Evolutionary conservation across 2,888 invertebrate species (phyloP), one percentile per base, ranked within the genome.

Genomic region (Noctua pronuba): DNA sequence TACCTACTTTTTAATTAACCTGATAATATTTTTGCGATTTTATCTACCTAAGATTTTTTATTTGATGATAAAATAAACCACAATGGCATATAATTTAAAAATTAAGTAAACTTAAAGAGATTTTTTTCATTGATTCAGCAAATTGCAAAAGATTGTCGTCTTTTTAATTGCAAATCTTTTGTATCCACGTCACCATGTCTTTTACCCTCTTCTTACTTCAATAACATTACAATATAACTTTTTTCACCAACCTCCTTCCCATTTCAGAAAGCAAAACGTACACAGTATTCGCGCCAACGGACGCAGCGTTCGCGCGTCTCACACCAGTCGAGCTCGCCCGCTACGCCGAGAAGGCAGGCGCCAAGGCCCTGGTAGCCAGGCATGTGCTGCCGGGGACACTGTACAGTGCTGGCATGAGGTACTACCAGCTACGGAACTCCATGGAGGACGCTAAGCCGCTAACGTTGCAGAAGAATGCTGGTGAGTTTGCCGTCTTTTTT

Each of bases 341-440:
- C 83, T 97, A 97, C 67, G 95, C 97, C n/a, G 97, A 97, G 60
- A 97, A 97, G 91, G 97, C 97, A 21, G 97, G 97, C 0, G 98
- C 98, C 13, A 97, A 97, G 83, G 97, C 98, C 74, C 97, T 99
- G 68, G 98, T 98, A 66, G 97, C 98, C 90, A 97, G 98, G 73
- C 98, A 99, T 93, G 97, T 98, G 76, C 97, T 98, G 78, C 97
- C 98, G 7, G 98, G 98, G 67, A 98, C 98, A 0, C 95, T 98
- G 6, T 99, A 98, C 96, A 98, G 98, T 71, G 98, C 98, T 7
- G 98, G 98, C 73, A 98, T 99, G 98, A 97, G 98, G 88, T 98
- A 98, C 95, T 99, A 98, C 94, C 98, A 98, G 95, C 98, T 98
- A 62, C 97, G 98, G 92, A 98, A 98, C 92, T 98, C 98, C 73